Percentiles rank a stretch among this genome's conserved stretches.
phyloP scores from a whole-genome alignment of 2,797 vertebrate genomes.

The Clarias fuscus region DNA sequence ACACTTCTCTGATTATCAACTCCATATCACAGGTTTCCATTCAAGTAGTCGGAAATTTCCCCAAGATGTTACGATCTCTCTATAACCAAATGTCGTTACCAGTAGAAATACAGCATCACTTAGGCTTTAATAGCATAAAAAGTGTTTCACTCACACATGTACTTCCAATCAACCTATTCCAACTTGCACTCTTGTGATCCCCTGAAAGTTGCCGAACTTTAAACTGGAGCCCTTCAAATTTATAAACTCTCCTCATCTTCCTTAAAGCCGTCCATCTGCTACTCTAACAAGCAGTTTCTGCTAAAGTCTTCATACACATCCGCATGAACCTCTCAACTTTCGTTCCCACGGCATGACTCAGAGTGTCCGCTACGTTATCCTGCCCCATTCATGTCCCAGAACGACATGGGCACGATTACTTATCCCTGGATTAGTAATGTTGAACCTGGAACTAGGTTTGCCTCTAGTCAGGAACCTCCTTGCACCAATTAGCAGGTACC shows the following conservation, averaged over 20 bases:
- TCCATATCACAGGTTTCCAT: neutral
- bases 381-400: neutral
- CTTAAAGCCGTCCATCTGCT: neutral
- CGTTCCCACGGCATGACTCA: neutral
- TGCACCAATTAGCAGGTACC: slow-evolving; percentile 44
- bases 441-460: neutral
- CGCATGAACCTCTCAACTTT: slow-evolving; percentile 1
- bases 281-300: neutral
- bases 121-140: neutral
- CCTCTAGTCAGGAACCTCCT: neutral
- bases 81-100: neutral
- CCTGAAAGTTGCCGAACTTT: neutral
- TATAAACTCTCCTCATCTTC: neutral
- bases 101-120: neutral
- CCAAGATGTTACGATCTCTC: too few species aligned
- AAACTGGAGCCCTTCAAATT: neutral
- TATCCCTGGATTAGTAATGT: neutral
- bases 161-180: neutral
- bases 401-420: neutral
- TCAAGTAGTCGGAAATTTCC: neutral
- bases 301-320: neutral
- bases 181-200: neutral
- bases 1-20: neutral
- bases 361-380: too few species aligned
- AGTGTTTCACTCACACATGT: neutral